Evolutionary conservation across 2,888 invertebrate species (phyloP), one percentile per base, ranked within the genome.

Genomic region (Gortyna flavago): DNA sequence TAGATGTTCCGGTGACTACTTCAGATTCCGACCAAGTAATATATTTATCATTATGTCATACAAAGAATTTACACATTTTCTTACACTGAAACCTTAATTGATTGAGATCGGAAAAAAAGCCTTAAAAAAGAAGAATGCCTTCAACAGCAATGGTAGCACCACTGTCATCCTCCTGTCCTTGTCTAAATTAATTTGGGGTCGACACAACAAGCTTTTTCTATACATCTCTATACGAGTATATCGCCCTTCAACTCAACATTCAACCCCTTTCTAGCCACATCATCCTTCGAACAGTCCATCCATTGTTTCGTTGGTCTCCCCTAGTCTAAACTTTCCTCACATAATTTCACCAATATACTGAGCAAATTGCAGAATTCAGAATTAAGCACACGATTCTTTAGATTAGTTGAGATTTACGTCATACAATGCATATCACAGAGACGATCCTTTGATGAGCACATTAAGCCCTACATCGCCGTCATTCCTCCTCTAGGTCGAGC

Each of bases 401-500:
- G n/a, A 68, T 35, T 18, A 35, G 35, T 38, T 65, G 16, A 41
- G 38, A 71, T 62, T 57, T 64, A 21, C 41, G 35, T 35, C 32
- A 48, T 57, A 32, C 48, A 32, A 48, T 18, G 38, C 25, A 67
- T 38, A 51, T 65, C 70, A 41, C 5, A 59, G 51, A 85, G 69
- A 73, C 76, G 64, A 83, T 85, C 66, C 82, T 68, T 70, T 67
- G 51, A 76, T 54, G 59, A 70, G 65, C 65, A 13, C 11, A 66
- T 32, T 62, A 62, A 67, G 59, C 54, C 68, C 72, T 81, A 64
- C 62, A 73, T 70, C 66, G 70, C 32, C 54, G 61, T 62, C 80
- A 75, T 82, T 57, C 71, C 59, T 54, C 48, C 51, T 66, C 83
- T 85, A 83, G 85, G 82, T 76, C 83, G 77, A 70, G 48, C 32